Conservation (phyloP, 2,797 vertebrate species). For the Phoeniculus purpureus region DNA sequence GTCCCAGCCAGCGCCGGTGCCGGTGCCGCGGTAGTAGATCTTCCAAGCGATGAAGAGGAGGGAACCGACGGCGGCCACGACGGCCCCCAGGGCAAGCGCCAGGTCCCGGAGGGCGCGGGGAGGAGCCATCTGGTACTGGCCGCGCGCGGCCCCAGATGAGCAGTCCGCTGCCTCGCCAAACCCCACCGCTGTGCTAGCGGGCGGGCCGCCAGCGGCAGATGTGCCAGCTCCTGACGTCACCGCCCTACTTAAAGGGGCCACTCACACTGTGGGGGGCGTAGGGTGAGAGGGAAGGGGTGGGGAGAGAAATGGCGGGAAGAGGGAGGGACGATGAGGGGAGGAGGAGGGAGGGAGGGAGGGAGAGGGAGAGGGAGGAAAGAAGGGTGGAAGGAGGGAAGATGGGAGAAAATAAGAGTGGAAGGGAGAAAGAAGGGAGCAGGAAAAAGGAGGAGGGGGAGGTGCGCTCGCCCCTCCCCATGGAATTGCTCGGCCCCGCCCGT, state of each 20-base stretch:
- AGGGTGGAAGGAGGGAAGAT: no score
- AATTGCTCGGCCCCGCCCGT: background rate
- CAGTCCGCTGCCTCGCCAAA: no score
- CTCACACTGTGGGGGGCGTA: background rate
- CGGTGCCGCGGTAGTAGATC: slow-evolving; percentile 77
- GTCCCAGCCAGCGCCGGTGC: slow-evolving; percentile 51
- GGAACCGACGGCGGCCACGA: slow-evolving; percentile 85
- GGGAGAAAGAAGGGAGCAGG: background rate
- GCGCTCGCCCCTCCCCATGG: background rate
- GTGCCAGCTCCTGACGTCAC: background rate
- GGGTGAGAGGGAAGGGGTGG: no score
- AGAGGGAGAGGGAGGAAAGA: background rate
- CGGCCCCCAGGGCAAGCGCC: slow-evolving; percentile 83
- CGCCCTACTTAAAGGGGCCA: background rate
- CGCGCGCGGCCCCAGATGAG: background rate
- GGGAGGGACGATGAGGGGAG: background rate
- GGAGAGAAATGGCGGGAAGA: no score
- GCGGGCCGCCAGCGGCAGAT: background rate
- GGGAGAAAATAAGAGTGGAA: no score
- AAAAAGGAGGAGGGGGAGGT: no score
- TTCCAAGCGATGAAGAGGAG: slow-evolving; percentile 86
- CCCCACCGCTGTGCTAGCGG: background rate
- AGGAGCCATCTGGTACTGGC: slow-evolving; percentile 73
- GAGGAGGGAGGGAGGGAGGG: no score
- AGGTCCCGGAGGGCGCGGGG: slow-evolving; percentile 76